A percentile compares a stretch with the other conserved stretches of the same genome.
Conservation (phyloP, 2,797 vertebrate genomes). For the Nothura maculosa region DNA sequence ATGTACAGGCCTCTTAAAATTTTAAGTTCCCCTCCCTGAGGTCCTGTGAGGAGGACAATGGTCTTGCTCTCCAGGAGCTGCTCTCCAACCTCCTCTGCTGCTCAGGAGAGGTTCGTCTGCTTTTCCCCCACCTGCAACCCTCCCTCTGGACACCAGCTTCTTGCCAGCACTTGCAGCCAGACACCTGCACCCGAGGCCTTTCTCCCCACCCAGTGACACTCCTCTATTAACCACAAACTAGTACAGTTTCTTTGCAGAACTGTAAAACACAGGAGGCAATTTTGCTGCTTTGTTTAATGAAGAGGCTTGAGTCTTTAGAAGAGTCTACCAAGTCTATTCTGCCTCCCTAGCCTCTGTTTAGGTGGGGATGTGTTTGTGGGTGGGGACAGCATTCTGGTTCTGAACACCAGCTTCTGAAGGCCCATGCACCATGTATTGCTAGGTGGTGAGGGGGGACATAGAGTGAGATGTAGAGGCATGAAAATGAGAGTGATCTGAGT, state of each 20-base stretch:
- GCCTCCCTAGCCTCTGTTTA: rapidly evolving
- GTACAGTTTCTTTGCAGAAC: rapidly evolving
- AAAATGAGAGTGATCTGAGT: background rate
- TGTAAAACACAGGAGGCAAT: no score
- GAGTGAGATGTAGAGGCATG: no score
- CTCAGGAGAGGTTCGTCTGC: background rate
- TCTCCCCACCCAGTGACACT: background rate
- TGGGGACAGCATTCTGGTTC: background rate
- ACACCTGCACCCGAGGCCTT: rapidly evolving
- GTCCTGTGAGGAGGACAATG: background rate
- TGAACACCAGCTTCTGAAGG: no score
- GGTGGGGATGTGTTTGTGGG: background rate
- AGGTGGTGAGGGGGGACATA: rapidly evolving
- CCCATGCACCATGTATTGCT: background rate
- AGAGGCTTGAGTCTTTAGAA: background rate
- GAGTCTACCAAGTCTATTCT: background rate
- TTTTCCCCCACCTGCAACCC: background rate
- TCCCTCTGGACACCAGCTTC: background rate
- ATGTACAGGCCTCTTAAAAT: background rate
- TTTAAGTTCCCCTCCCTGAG: background rate
- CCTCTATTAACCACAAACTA: background rate
- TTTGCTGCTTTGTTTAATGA: background rate
- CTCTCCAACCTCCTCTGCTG: background rate
- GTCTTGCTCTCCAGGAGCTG: background rate
- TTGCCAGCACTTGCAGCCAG: background rate